These are phyloP conservation scores for Aphidius colemani DNA, from an alignment of 2,888 invertebrate genomes.

Conservation along the genomic window DNA sequence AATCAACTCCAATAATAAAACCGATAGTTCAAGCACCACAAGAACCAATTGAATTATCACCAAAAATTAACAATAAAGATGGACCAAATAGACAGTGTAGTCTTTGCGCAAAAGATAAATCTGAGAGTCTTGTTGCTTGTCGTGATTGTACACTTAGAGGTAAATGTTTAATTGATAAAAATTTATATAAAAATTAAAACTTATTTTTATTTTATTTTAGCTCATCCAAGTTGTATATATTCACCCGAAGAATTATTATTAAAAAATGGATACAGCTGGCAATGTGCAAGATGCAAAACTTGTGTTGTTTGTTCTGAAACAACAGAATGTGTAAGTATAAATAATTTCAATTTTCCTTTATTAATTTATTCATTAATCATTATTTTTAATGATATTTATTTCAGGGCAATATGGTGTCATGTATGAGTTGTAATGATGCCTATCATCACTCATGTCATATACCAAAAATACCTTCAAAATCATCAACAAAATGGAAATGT, in stretches of 20 bases:
- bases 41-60: conserved; percentile 47
- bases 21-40: conserved; percentile 58
- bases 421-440: conserved; percentile 82
- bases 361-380: too few relatives aligned
- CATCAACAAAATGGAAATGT: conserved; percentile 74
- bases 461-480: conserved; percentile 66
- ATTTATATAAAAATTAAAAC: too few relatives aligned
- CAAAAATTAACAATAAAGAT: conserved; percentile 45
- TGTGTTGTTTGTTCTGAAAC: conserved; percentile 83
- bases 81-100: conserved; percentile 53
- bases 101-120: conserved; percentile 54
- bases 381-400: neutral
- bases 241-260: conserved; percentile 68
- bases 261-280: conserved; percentile 77
- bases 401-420: conserved; percentile 76
- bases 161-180: conserved; percentile 40
- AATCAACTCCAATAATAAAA: conserved; percentile 66
- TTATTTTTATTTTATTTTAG: conserved; percentile 54
- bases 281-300: conserved; percentile 87
- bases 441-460: conserved; percentile 83
- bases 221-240: conserved; percentile 73
- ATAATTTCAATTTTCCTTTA: too few relatives aligned
- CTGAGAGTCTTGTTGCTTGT: conserved; percentile 70
- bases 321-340: conserved; percentile 71
- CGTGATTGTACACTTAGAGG: conserved; percentile 75